These are phyloP conservation scores for Osmerus eperlanus DNA, from an alignment of 2,113 vertebrate genomes.

Conservation along the genomic window DNA sequence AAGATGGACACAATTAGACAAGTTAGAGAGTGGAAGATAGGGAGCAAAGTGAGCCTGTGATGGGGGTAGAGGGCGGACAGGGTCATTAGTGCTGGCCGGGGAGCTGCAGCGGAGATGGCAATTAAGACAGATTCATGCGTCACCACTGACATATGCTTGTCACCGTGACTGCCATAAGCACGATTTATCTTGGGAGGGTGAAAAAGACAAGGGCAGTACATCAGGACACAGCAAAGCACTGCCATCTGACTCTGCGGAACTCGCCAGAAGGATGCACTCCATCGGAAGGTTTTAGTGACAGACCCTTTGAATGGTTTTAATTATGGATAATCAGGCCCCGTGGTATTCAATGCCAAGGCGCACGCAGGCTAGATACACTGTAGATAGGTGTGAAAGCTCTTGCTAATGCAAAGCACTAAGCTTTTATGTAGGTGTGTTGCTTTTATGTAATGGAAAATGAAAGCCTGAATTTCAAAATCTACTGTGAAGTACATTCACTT, in stretches of 20 bases:
- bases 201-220: conserved; percentile 16
- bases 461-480: too few species aligned
- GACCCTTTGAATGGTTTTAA: conserved; percentile 23
- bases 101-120: conserved; percentile 37
- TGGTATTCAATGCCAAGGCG: conserved; percentile 36
- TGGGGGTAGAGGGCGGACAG: background rate
- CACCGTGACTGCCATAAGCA: conserved; percentile 41
- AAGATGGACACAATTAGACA: background rate
- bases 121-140: conserved; percentile 52
- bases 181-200: conserved; percentile 48
- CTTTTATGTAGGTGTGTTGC: too few species aligned
- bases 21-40: background rate
- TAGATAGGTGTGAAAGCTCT: background rate
- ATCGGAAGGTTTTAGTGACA: conserved; percentile 16
- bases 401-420: background rate
- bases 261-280: background rate
- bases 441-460: too few species aligned
- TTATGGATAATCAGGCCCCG: conserved; percentile 35
- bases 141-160: conserved; percentile 53
- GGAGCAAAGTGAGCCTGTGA: background rate
- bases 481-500: too few species aligned
- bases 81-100: conserved; percentile 20
- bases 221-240: background rate
- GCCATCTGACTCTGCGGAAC: background rate
- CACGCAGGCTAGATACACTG: conserved; percentile 14